Evolutionary conservation across 2,888 invertebrate genomes (phyloP).

Genomic region (Dryobotodes eremita): DNA sequence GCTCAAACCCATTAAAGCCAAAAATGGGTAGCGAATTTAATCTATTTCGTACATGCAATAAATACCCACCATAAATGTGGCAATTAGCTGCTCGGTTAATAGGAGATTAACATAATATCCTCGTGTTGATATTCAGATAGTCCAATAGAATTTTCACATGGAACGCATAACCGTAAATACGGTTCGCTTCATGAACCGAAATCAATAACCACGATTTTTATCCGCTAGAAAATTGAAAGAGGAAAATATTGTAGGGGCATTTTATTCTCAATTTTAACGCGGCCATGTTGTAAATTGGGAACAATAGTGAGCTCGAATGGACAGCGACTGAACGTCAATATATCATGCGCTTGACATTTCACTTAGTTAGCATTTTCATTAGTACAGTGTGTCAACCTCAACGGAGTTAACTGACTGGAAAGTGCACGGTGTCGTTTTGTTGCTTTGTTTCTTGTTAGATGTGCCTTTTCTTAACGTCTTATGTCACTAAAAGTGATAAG

Average conservation of each 20-base stretch:
- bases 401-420: constrained; percentile 54
- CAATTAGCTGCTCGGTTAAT: constrained; percentile 42
- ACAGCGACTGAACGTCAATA: constrained; percentile 74
- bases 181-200: constrained; percentile 30
- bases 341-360: constrained; percentile 77
- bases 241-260: constrained; percentile 33
- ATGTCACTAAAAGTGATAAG: too few relatives aligned
- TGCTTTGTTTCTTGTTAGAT: background rate
- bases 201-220: constrained; percentile 58
- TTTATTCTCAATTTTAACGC: constrained; percentile 49
- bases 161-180: constrained; percentile 39
- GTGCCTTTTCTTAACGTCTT: background rate
- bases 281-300: constrained; percentile 61
- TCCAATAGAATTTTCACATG: constrained; percentile 47
- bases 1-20: background rate
- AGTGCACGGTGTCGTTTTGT: constrained; percentile 22
- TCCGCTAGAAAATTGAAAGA: constrained; percentile 55
- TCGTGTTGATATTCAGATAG: constrained; percentile 31
- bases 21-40: constrained; percentile 38
- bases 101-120: constrained; percentile 46
- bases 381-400: constrained; percentile 51
- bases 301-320: constrained; percentile 57
- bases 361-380: constrained; percentile 79
- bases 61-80: constrained; percentile 45
- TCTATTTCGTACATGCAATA: constrained; percentile 30